Evolutionary conservation across 2,797 vertebrate genomes (phyloP).

Genomic region (Smutsia temminckii): DNA sequence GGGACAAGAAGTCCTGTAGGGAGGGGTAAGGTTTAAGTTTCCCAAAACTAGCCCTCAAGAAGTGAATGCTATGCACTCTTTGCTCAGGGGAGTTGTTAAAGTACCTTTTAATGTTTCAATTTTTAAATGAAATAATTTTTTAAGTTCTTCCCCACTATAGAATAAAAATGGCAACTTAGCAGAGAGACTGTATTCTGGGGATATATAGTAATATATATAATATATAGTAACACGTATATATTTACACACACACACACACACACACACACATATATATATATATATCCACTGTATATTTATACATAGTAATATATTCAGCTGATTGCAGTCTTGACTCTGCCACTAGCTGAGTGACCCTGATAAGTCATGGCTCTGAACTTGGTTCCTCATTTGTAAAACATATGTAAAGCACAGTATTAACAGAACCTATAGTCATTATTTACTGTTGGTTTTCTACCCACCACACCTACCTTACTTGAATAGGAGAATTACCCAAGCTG

Average conservation of each 20-base stretch:
- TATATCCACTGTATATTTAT: background rate
- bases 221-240: too few relatives aligned
- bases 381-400: background rate
- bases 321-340: background rate
- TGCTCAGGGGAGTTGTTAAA: background rate
- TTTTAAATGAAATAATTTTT: conserved; percentile 19
- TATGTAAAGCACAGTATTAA: background rate
- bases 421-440: background rate
- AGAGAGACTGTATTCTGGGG: background rate
- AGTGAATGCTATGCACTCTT: background rate
- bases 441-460: background rate
- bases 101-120: background rate
- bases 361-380: background rate
- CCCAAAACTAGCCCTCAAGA: background rate
- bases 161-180: background rate
- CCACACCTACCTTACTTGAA: background rate
- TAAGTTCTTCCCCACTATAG: background rate
- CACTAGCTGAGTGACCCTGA: background rate
- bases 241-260: too few relatives aligned
- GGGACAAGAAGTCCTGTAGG: background rate
- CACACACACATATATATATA: too few relatives aligned
- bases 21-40: background rate
- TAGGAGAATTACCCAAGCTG: background rate
- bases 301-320: background rate
- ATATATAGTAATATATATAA: background rate